These are phyloP conservation scores for Oligia latruncula DNA, from an alignment of 2,888 invertebrate genomes.

Conservation along the genomic window DNA sequence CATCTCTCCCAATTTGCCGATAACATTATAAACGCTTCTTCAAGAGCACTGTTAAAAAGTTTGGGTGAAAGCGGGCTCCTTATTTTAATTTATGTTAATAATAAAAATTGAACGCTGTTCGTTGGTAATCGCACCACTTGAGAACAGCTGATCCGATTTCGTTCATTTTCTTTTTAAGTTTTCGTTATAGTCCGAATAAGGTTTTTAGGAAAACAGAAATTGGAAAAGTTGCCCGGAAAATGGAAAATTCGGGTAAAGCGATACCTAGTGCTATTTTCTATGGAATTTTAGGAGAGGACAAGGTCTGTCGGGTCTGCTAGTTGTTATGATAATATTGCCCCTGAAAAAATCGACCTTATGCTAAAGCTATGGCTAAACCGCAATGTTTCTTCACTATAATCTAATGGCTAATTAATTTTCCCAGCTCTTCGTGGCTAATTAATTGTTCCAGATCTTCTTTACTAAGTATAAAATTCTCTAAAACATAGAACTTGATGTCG, in stretches of 20 bases:
- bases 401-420: background rate
- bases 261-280: background rate
- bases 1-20: too few species aligned
- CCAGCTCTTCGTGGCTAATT: background rate
- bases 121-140: background rate
- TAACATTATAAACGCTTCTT: too few species aligned
- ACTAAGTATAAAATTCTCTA: background rate
- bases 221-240: background rate
- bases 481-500: background rate
- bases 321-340: background rate
- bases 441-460: background rate
- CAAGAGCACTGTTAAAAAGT: too few species aligned
- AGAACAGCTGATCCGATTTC: background rate
- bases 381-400: background rate
- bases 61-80: too few species aligned
- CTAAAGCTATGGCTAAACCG: background rate
- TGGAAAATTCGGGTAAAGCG: background rate
- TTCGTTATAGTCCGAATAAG: background rate
- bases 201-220: background rate
- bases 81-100: background rate
- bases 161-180: background rate
- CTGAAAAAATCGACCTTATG: background rate
- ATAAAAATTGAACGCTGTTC: background rate
- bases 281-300: background rate
- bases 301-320: background rate